Evolutionary conservation across 2,888 invertebrate genomes (phyloP), one percentile per base, ranked within the genome.

Genomic region (Cybosia mesomella): DNA sequence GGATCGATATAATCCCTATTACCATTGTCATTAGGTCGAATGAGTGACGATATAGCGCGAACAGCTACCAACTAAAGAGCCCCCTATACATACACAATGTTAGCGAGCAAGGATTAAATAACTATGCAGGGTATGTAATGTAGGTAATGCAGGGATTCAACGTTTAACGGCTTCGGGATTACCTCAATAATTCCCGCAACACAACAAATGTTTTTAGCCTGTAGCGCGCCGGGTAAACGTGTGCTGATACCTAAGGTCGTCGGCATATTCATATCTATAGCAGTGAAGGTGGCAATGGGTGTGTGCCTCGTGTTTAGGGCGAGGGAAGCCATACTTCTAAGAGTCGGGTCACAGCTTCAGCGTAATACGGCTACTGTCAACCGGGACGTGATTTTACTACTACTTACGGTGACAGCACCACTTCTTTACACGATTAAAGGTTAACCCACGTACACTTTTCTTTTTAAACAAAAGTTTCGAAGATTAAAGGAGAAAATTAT

Each of bases 81-180:
- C 83, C 82, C 79, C 84, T 76, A 81, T 84, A 86, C 76, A 87
- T 85, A 84, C 83, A 87, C 86, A 87, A 83, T 87, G 90, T 89
- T 88, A 85, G 88, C 87, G 85, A 89, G 89, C 87, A 89, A 85
- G 94, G 93, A 94, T 94, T 94, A 93, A 92, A 90, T 90, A 92
- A 91, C 91, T 92, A 90, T 89, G 87, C 89, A 84, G 88, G 87
- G 89, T 92, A 91, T 92, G 92, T 93, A 91, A 91, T 90, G 92
- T 93, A 92, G 89, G 89, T 93, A 94, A 93, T 92, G 86, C 92
- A 89, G 91, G 93, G 92, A 92, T 92, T 90, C 91, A 88, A 88
- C 91, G 88, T 90, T 93, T 91, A 92, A 92, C 92, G 94, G 94
- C 93, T 94, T 94, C 93, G 77, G 94, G 94, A 93, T 94, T 94